Conservation (phyloP, 2,113 vertebrate species). For the Cynopterus brachyotis region DNA sequence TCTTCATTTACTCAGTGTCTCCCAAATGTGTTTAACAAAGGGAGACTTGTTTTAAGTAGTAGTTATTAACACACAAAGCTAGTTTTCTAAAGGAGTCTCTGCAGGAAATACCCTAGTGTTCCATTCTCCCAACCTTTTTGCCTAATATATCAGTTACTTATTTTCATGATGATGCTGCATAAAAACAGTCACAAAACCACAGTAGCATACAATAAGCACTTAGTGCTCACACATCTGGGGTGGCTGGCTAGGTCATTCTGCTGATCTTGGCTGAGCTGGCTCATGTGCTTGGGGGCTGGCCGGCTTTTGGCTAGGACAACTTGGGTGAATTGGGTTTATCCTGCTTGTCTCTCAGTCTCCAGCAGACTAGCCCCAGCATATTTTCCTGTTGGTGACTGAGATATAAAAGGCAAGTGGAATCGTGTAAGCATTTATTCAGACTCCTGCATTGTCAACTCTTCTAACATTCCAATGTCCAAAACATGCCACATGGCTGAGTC, state of each 20-base stretch:
- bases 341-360: neutral
- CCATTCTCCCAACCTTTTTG: conserved; percentile 30
- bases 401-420: neutral
- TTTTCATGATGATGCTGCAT: conserved; percentile 50
- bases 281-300: neutral
- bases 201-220: neutral
- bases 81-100: conserved; percentile 47
- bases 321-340: neutral
- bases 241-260: neutral
- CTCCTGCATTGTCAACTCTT: neutral
- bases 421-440: neutral
- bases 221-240: neutral
- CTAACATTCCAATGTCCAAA: neutral
- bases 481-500: neutral
- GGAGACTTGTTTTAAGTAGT: conserved; percentile 26
- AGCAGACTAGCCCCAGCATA: neutral
- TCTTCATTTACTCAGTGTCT: conserved; percentile 47
- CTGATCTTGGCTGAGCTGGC: neutral
- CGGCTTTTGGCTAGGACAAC: neutral
- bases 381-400: neutral
- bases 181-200: conserved; percentile 28
- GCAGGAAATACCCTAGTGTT: conserved; percentile 16
- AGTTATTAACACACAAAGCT: conserved; percentile 45
- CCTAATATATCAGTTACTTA: conserved; percentile 15
- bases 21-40: conserved; percentile 28